Evolutionary conservation across 2,888 invertebrate species (phyloP).

Genomic region (Halocaridina rubra): DNA sequence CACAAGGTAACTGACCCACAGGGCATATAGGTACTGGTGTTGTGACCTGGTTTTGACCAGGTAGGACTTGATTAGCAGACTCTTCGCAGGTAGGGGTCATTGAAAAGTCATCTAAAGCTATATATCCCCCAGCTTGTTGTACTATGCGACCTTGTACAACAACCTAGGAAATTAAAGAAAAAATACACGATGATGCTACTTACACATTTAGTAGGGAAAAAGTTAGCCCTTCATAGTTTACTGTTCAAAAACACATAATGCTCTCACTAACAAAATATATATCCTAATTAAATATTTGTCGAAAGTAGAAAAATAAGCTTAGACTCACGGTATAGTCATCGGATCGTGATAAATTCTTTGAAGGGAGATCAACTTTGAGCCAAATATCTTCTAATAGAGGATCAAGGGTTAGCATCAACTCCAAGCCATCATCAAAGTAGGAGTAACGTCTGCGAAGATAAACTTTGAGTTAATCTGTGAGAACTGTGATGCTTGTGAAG

Average conservation of each 20-base stretch:
- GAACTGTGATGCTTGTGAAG: no score
- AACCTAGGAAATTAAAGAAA: slow-evolving; percentile 11
- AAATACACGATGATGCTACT: no score
- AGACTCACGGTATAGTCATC: slow-evolving; percentile 10
- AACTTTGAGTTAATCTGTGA: background rate
- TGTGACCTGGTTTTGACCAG: slow-evolving; percentile 23
- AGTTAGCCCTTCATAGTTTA: no score
- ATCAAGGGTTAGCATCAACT: slow-evolving; percentile 4
- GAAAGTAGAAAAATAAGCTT: no score
- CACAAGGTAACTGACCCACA: slow-evolving; percentile 21
- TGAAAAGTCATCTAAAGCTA: slow-evolving; percentile 48
- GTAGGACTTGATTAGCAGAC: slow-evolving; percentile 17
- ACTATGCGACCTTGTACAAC: slow-evolving; percentile 22
- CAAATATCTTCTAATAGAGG: slow-evolving; percentile 24
- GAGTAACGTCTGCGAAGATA: slow-evolving; percentile 27
- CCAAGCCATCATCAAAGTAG: slow-evolving; percentile 24
- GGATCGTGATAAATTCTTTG: background rate
- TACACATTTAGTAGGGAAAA: no score
- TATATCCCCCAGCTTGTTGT: background rate
- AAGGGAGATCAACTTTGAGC: background rate
- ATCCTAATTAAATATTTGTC: no score
- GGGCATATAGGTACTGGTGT: slow-evolving; percentile 32
- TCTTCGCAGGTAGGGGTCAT: slow-evolving; percentile 26
- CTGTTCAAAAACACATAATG: no score
- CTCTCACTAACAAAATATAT: no score